These are phyloP conservation scores for Heterodera schachtii DNA, from an alignment of 1,140 invertebrate genomes.

Conservation along the genomic window DNA sequence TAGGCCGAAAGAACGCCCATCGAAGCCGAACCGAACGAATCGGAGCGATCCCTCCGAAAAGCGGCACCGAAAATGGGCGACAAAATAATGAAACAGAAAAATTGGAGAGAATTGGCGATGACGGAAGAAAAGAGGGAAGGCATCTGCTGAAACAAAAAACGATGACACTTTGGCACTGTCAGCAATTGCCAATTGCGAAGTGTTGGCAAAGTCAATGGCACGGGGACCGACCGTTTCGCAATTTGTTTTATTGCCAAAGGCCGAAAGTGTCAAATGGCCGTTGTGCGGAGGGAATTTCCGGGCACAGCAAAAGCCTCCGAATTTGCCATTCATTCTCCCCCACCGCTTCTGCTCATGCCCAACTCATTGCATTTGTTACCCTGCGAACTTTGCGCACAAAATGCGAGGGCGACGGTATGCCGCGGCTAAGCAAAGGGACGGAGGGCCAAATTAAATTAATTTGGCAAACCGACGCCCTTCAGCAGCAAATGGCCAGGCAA, in stretches of 20 bases:
- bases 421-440: neutral
- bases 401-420: neutral
- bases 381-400: neutral
- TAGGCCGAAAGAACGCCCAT: too few species aligned
- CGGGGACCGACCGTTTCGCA: neutral
- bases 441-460: conserved; percentile 11
- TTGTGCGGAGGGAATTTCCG: neutral
- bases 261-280: neutral
- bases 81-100: neutral
- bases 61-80: neutral
- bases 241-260: conserved; percentile 15
- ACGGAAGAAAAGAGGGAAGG: neutral
- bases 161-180: neutral
- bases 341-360: too few species aligned
- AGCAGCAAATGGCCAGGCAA: neutral
- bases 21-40: neutral
- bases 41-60: neutral
- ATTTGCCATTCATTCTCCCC: neutral
- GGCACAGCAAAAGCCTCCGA: neutral
- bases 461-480: neutral
- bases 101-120: neutral
- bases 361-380: too few species aligned
- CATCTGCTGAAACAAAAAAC: neutral
- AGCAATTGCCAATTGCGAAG: neutral
- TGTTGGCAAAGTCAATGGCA: neutral